phyloP scores from a whole-genome alignment of 2,797 vertebrate species.

The Pangasius sanitwongsei region DNA sequence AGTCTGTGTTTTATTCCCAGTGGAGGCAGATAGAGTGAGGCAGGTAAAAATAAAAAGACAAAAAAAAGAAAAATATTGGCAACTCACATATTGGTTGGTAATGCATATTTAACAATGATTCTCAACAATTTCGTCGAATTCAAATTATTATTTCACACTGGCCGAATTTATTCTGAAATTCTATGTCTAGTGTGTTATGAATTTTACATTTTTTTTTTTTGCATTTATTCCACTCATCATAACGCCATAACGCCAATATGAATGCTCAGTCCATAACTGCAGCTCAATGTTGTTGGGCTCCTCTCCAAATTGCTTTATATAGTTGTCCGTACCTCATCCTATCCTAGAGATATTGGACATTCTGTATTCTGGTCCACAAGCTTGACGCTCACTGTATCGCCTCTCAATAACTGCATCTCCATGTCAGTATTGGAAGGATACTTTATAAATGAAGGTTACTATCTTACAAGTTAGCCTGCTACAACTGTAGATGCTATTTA shows the following conservation, averaged over 20 bases:
- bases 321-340: not conserved
- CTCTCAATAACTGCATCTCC: not conserved
- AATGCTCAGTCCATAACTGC: not conserved
- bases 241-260: not conserved
- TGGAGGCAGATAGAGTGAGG: not conserved
- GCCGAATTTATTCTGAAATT: not conserved
- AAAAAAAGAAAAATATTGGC: not conserved
- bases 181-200: not conserved
- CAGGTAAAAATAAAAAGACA: not conserved
- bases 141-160: not conserved
- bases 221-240: not conserved
- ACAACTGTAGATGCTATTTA: not conserved
- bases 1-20: conserved; percentile 23
- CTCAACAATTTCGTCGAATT: not conserved
- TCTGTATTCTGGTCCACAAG: not conserved
- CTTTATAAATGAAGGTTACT: not conserved
- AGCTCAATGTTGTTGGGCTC: not conserved
- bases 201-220: not conserved
- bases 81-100: not conserved
- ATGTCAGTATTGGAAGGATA: not conserved
- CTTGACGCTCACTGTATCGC: not conserved
- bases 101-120: not conserved
- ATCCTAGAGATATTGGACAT: not conserved
- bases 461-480: not conserved
- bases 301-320: not conserved